Base-by-base conservation (phyloP, 2,113 vertebrate species). In the Hyaena hyaena region DNA sequence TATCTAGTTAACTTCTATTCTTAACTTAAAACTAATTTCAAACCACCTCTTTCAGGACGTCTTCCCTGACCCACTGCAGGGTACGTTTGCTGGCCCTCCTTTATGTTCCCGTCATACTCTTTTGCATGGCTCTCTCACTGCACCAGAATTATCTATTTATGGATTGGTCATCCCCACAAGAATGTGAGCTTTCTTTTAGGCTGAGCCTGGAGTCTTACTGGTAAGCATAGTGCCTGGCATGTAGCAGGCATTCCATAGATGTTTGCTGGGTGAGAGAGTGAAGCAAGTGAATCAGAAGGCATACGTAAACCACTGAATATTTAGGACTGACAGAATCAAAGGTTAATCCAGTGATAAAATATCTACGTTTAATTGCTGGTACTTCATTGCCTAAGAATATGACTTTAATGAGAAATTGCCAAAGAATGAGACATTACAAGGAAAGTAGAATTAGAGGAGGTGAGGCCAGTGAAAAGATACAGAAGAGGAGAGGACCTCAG, bases 341-440 rank as follows among this genome's bases (percentile, higher is more conserved):
- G 39, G 21, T 65, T 48, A 63, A 50, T 10, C 82, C 48, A 82
- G 71, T 76, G 77, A 82, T 45, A 77, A 76, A 82, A 76, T 66
- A 66, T 79, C 89, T 68, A 45, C 53, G 63, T 63, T 97, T 16
- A 82, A 95, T 86, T 66, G 43, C 55, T 55, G 85, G 79, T 31
- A 19, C 55, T 50, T 74, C 63, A 5, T 33, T 88, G 74, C 33
- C 68, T 73, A 71, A 68, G n/a, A 82, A 28, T 88, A 48, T 79
- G 65, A 31, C 53, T 90, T 61, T 31, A 55, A 58, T 92, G 76
- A 95, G 65, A 97, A 94, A 31, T 7, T 85, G 35, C n/a, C 48
- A 66, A 85, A 50, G 50, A 90, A 79, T 43, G 79, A 77, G 61
- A 86, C 80, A 87, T 69, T 88, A 21, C 23, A 39, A 61, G 58